phyloP scores from a whole-genome alignment of 2,888 invertebrate species.

The Phyllotreta striolata region DNA sequence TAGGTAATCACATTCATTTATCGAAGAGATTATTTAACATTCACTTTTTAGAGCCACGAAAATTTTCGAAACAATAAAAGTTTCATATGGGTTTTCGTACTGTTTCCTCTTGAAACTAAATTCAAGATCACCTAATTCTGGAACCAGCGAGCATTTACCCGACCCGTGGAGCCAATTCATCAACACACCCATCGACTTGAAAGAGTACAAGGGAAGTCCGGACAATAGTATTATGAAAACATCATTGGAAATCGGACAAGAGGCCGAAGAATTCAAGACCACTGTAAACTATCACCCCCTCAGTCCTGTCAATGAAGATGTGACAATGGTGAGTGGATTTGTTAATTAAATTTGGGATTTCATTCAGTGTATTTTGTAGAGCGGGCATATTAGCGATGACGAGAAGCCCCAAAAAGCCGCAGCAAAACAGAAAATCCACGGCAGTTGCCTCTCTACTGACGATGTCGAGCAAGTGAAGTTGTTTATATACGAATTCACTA shows the following conservation, averaged over 20 bases:
- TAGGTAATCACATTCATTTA: constrained; percentile 60
- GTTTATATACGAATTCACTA: constrained; percentile 87
- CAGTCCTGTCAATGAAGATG: constrained; percentile 71
- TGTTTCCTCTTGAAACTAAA: constrained; percentile 93
- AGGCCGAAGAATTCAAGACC: constrained; percentile 58
- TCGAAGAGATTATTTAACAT: constrained; percentile 14
- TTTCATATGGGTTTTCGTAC: constrained; percentile 83
- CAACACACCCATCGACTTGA: constrained; percentile 62
- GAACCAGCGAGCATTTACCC: constrained; percentile 67
- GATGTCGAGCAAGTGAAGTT: constrained; percentile 87
- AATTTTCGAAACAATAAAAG: constrained; percentile 84
- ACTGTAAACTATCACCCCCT: constrained; percentile 72
- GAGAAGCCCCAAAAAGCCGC: constrained; percentile 42
- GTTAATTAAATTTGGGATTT: background rate
- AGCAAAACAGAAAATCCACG: constrained; percentile 66
- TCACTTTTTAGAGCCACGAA: constrained; percentile 74
- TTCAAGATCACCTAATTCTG: constrained; percentile 72
- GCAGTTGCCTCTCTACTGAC: constrained; percentile 77
- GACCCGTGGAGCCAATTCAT: constrained; percentile 90
- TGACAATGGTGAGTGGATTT: constrained; percentile 47
- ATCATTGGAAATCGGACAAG: constrained; percentile 64
- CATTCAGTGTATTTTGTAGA: constrained; percentile 41
- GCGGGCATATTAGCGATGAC: constrained; percentile 44
- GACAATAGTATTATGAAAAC: constrained; percentile 49
- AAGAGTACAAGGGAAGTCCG: constrained; percentile 46